A percentile compares a stretch with the other conserved stretches of the same genome.
phyloP scores from a whole-genome alignment of 2,113 vertebrate genomes.

The Aplodontia rufa region DNA sequence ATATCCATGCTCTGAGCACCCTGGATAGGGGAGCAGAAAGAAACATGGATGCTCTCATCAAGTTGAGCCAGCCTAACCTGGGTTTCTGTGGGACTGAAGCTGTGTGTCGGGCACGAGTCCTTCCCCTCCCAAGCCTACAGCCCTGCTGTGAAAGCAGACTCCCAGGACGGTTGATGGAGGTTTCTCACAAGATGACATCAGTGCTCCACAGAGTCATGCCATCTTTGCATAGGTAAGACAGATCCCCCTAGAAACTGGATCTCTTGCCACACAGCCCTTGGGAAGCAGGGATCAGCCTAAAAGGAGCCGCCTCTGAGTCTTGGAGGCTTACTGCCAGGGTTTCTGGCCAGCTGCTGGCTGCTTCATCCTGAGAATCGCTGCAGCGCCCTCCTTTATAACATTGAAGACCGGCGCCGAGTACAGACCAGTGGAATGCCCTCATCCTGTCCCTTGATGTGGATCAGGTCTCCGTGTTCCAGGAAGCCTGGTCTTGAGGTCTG shows the following conservation, averaged over 20 bases:
- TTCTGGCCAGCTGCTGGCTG: not conserved
- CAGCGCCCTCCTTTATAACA: not conserved
- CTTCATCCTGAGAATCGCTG: not conserved
- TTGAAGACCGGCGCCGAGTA: not conserved
- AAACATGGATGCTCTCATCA: not conserved
- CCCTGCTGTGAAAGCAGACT: not conserved
- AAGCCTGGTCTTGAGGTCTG: not conserved
- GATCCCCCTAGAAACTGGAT: not conserved
- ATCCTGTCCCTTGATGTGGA: not conserved
- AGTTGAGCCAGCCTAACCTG: not conserved
- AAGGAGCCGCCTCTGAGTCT: not conserved
- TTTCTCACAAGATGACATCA: not conserved
- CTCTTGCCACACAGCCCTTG: not conserved
- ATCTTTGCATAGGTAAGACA: not conserved
- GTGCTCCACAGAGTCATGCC: not conserved
- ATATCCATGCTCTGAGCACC: not conserved
- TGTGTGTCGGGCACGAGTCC: not conserved
- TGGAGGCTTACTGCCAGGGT: not conserved
- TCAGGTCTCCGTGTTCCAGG: not conserved
- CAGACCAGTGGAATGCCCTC: accelerated
- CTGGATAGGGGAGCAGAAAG: not conserved
- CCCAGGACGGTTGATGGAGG: accelerated
- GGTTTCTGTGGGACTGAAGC: not conserved
- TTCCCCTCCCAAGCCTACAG: not conserved
- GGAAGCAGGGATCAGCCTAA: not conserved